Evolutionary conservation across 2,888 invertebrate genomes (phyloP), one percentile per base, ranked within the genome.

Genomic region (Nymphalis c-album): DNA sequence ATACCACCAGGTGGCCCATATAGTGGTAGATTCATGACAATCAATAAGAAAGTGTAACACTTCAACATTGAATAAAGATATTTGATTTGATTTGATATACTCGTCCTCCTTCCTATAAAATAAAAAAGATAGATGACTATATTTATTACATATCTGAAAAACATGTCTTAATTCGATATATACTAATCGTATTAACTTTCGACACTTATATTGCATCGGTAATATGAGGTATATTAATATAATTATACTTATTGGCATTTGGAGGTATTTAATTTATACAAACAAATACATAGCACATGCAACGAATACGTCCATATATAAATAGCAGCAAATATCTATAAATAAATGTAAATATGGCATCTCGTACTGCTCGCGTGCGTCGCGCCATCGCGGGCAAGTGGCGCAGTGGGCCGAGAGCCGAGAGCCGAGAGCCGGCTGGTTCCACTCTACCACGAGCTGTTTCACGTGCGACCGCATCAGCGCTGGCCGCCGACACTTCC

Each of bases 401-500:
- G 88, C 73, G 73, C 87, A 88, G 80, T 85, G 81, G 86, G 74
- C 65, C 79, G 77, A 85, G 81, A 85, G 74, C 66, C 79, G 77
- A 26, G 26, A 26, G 26, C 26, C 26, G 16, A 50, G 77, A 69
- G 65, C 70, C 74, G 79, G 75, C 64, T 76, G 73, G 40, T 13
- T 68, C 70, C 53, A 26, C 53, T 53, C 1, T 26, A 8, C 53
- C 50, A 50, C 50, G 50, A 40, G 40, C n/a, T 20, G 18, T 50
- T 50, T 50, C 18, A 50, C 50, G 50, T 50, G 18, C 10, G 13
- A 20, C 10, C 20, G 50, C 18, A 18, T 20, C 13, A 10, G 40
- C 40, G 10, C 10, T 13, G 4, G 40, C 26, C 5, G 6, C 22
- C 22, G 22, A 22, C 22, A 22, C 22, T 31, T 31, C 6, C 26